Evolutionary conservation across 2,888 invertebrate species (phyloP), one percentile per base, ranked within the genome.

Genomic region (Shargacucullia verbasci): DNA sequence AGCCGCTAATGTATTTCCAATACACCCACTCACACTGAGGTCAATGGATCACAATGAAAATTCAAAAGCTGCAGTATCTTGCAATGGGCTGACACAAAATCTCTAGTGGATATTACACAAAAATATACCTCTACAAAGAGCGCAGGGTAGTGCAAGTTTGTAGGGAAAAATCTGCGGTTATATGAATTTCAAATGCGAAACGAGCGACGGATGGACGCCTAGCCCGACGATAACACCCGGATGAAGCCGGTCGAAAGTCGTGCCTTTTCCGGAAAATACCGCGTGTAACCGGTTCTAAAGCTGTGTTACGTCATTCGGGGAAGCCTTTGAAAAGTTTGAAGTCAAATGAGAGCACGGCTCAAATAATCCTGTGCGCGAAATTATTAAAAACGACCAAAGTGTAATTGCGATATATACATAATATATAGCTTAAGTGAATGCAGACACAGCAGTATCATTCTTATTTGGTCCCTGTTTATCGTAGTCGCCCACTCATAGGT

Each of bases 141-240:
- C 25, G 52, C 47, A 53, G 37, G 54, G 59, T 68, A 62, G 66
- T 48, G 53, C 44, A 79, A 84, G 78, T 82, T 83, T 67, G 73
- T 73, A 75, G 75, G 71, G 73, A 68, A 78, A 79, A 85, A 81
- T 83, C 67, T 79, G 81, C 68, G 76, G 79, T 74, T 81, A 84
- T 85, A 85, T 83, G 82, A 86, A 88, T 86, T 87, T 87, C 76
- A 88, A 88, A 87, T 87, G 80, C 73, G 76, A 81, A 78, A 71
- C 81, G 78, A 72, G 77, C 72, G 79, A 75, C 79, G 79, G 80
- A 73, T 71, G 81, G 79, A 62, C 73, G 76, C 69, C 62, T 70
- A 68, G 60, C 70, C 62, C 70, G 70, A 78, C 76, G 83, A 83
- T 85, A 84, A 84, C 80, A 81, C 82, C 80, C 81, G 81, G 82